A percentile compares a stretch with the other conserved stretches of the same genome.
phyloP scores from a whole-genome alignment of 2,797 vertebrate genomes.

The Pelodytes ibericus region DNA sequence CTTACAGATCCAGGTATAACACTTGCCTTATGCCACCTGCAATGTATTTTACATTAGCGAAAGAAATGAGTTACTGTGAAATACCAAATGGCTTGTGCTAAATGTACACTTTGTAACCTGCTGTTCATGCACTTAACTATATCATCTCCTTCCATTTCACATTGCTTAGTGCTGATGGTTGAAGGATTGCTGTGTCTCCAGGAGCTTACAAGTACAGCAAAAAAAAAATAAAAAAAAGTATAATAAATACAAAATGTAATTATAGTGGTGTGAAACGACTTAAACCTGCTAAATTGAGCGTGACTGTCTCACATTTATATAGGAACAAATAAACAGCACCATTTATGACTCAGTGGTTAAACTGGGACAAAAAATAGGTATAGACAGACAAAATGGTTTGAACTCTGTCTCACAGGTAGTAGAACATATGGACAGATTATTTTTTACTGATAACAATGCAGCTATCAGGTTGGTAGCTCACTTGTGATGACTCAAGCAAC shows the following conservation, averaged over 20 bases:
- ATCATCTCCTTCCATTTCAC: conserved; percentile 16
- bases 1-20: conserved; percentile 42
- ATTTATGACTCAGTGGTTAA: no score
- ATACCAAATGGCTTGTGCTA: conserved; percentile 25
- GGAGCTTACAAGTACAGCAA: neutral
- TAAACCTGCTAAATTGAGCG: no score
- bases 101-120: conserved; percentile 20
- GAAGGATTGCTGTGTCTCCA: neutral
- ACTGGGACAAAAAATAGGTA: no score
- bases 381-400: no score
- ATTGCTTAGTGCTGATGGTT: neutral
- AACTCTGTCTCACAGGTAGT: no score
- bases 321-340: no score
- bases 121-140: conserved; percentile 10
- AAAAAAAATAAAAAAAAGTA: neutral
- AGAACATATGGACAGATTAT: no score
- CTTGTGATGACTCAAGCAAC: no score
- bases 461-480: no score
- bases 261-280: no score
- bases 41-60: conserved; percentile 43
- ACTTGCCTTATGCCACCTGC: conserved; percentile 38
- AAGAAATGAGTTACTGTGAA: conserved; percentile 32
- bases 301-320: no score
- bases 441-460: no score
- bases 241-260: neutral